phyloP scores from a whole-genome alignment of 2,888 invertebrate genomes.

The Diloba caeruleocephala region DNA sequence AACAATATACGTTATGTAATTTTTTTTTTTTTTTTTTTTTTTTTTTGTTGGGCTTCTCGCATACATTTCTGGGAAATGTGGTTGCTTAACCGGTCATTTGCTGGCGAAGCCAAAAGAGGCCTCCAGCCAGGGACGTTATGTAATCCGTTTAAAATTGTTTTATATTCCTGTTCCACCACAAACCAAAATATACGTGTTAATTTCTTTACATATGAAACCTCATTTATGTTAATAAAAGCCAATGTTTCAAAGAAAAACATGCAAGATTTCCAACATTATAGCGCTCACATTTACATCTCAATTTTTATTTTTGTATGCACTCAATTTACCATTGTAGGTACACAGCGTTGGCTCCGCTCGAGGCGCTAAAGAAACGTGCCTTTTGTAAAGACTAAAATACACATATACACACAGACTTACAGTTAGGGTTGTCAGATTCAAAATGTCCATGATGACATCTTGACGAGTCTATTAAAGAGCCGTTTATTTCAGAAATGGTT shows the following conservation, averaged over 20 bases:
- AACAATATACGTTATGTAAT: too few relatives aligned
- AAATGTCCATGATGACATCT: too few relatives aligned
- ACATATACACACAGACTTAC: not conserved
- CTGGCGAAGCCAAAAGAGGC: too few relatives aligned
- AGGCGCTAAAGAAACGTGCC: constrained; percentile 15
- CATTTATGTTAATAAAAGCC: not conserved
- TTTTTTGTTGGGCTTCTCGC: too few relatives aligned
- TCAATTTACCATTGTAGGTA: constrained; percentile 16
- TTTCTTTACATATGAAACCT: not conserved
- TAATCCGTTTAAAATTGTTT: too few relatives aligned
- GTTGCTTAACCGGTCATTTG: too few relatives aligned
- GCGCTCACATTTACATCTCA: constrained; percentile 1
- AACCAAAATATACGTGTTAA: not conserved
- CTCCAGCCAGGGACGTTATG: too few relatives aligned
- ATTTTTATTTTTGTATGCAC: constrained; percentile 19
- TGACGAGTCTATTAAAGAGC: not conserved
- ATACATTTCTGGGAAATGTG: too few relatives aligned
- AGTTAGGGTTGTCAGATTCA: too few relatives aligned
- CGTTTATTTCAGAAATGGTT: too few relatives aligned
- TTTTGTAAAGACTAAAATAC: constrained; percentile 6
- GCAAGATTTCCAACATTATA: not conserved
- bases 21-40: too few relatives aligned
- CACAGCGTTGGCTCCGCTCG: constrained; percentile 5
- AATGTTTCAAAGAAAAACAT: constrained; percentile 3
- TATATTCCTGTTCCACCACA: too few relatives aligned